These are phyloP conservation scores for Pinctada fucata DNA, from an alignment of 2,888 invertebrate species.

Conservation along the genomic window DNA sequence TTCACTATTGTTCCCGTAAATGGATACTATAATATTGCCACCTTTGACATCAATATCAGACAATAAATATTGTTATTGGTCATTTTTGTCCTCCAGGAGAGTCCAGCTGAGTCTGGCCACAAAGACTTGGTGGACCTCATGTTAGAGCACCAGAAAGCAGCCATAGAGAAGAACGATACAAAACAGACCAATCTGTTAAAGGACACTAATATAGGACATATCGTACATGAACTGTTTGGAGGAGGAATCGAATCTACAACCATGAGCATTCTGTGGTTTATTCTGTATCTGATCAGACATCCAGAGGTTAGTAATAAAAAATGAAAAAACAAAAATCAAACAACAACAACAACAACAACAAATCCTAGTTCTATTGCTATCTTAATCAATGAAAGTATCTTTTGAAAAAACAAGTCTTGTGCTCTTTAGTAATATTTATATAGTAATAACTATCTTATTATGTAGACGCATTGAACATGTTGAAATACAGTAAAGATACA, in stretches of 20 bases:
- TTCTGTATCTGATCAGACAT: constrained; percentile 48
- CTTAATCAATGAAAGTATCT: too few species aligned
- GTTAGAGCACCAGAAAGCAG: constrained; percentile 39
- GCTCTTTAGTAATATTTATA: too few species aligned
- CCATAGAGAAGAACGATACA: constrained; percentile 26
- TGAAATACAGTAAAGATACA: too few species aligned
- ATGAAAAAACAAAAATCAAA: background rate
- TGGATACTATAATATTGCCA: too few species aligned
- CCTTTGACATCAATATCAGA: background rate
- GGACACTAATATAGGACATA: constrained; percentile 46
- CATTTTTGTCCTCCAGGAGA: constrained; percentile 29
- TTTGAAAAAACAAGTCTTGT: too few species aligned
- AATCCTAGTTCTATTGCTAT: background rate
- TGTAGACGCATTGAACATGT: too few species aligned
- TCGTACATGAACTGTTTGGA: constrained; percentile 51
- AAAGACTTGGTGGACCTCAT: constrained; percentile 43
- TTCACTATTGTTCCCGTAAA: too few species aligned
- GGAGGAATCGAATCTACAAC: constrained; percentile 55
- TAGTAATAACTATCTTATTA: too few species aligned
- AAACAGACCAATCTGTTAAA: constrained; percentile 34
- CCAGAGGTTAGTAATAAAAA: constrained; percentile 40
- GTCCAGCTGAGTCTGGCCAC: constrained; percentile 19
- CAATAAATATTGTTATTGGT: background rate
- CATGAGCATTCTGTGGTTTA: constrained; percentile 51
- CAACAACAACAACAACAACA: background rate